phyloP scores from a whole-genome alignment of 2,113 vertebrate genomes.

The Potamarius usumacintae region DNA sequence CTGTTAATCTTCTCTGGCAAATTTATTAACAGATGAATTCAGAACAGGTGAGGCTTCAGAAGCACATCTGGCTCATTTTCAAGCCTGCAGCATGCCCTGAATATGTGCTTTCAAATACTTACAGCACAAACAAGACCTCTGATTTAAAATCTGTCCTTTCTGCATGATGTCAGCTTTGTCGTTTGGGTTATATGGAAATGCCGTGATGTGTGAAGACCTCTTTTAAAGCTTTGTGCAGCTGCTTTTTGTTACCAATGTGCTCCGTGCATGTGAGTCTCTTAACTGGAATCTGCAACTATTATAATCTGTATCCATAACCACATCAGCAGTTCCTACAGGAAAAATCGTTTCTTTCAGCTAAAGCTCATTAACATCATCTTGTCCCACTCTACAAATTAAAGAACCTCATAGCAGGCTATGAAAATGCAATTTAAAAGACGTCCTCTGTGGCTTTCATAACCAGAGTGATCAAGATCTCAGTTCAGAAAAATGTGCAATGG shows the following conservation, averaged over 20 bases:
- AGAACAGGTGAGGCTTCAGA: conserved; percentile 14
- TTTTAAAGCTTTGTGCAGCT: conserved; percentile 38
- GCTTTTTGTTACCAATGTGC: conserved; percentile 48
- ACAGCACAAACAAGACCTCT: neutral
- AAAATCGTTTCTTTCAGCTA: conserved; percentile 20
- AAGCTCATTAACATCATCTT: neutral
- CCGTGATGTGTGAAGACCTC: neutral
- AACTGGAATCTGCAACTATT: conserved; percentile 19
- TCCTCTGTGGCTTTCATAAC: conserved; percentile 15
- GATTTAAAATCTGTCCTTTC: neutral
- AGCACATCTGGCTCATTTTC: neutral
- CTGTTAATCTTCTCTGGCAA: neutral
- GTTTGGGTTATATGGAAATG: neutral
- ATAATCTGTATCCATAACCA: conserved; percentile 10
- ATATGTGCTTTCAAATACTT: neutral
- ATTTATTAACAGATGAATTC: conserved; percentile 3
- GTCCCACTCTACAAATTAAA: neutral
- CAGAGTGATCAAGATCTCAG: conserved; percentile 38
- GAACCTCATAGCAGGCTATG: conserved; percentile 11
- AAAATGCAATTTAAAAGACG: conserved; percentile 24
- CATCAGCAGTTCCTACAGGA: conserved; percentile 10
- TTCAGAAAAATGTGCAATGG: conserved; percentile 33
- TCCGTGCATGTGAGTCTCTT: conserved; percentile 29
- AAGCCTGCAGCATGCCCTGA: neutral
- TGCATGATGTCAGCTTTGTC: neutral